Evolutionary conservation across 2,888 invertebrate genomes (phyloP), one percentile per base, ranked within the genome.

Genomic region (Melitaea athalia): DNA sequence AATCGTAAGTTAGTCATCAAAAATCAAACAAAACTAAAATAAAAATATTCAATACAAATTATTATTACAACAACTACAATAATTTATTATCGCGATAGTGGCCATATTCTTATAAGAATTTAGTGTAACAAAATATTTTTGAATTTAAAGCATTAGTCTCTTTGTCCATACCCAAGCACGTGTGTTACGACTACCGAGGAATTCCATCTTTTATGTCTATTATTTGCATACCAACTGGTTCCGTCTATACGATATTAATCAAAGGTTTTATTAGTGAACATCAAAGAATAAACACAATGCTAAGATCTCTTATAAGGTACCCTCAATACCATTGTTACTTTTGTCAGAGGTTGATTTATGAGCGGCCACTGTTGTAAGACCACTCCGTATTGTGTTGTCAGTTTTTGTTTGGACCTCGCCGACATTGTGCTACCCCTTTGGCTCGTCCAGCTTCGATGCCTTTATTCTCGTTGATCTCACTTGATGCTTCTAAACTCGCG

Each of bases 241-340:
- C 85, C 84, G 79, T 85, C 87, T 86, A 92, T 92, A 89, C 91
- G 92, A 92, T 92, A 92, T 92, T 92, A 92, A 92, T 92, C 92
- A 92, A 92, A 91, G 90, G 92, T 92, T 92, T 92, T 92, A 92
- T 92, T 92, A 92, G 91, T 90, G 91, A 92, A 92, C 90, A 92
- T 92, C 92, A 92, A 92, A 92, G 92, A 88, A 87, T 89, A 86
- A 82, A 85, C 87, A 92, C 92, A 92, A 92, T 89, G 82, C 89
- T 89, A 89, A 92, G 91, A 92, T 92, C 92, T 92, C 91, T 91
- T 92, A 91, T 92, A 91, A 91, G 92, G 92, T 91, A 89, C 92
- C 92, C 91, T 92, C 91, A 92, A 91, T 89, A 90, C 89, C 85
- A 91, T 92, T 92, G 92, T 92, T 89, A 89, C 92, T 89, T 91